phyloP scores from a whole-genome alignment of 2,797 vertebrate species.

The Anolis apletophallus region DNA sequence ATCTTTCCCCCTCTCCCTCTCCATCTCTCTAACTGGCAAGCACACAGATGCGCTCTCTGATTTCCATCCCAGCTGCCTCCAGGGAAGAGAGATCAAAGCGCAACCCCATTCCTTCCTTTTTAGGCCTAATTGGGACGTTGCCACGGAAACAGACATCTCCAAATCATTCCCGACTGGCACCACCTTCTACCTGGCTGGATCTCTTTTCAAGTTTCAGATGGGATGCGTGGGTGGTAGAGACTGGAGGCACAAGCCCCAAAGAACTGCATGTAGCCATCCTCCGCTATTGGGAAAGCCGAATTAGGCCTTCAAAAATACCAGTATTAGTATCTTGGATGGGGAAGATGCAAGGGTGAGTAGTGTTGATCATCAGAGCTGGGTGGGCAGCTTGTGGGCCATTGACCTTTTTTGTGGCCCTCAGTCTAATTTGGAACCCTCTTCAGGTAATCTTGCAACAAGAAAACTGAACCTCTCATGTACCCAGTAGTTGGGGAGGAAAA shows the following conservation, averaged over 20 bases:
- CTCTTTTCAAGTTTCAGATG: slow-evolving; percentile 4
- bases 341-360: background rate
- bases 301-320: background rate
- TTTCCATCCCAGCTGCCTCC: slow-evolving; percentile 55
- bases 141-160: slow-evolving; percentile 20
- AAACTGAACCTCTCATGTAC: background rate
- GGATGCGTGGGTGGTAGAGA: background rate
- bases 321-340: background rate
- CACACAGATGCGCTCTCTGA: slow-evolving; percentile 33
- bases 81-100: slow-evolving; percentile 28
- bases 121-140: slow-evolving; percentile 32
- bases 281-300: background rate
- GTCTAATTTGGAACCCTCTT: background rate
- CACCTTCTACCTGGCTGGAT: slow-evolving; percentile 10
- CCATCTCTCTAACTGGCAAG: background rate
- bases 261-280: background rate
- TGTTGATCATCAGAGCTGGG: no score
- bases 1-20: background rate
- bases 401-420: background rate
- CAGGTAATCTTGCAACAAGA: background rate
- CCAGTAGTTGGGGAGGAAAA: background rate
- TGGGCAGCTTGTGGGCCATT: background rate
- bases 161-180: background rate
- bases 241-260: background rate
- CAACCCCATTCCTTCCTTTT: slow-evolving; percentile 12